These are phyloP conservation scores for Diarsia dahlii DNA, from an alignment of 2,888 invertebrate species.

Conservation along the genomic window DNA sequence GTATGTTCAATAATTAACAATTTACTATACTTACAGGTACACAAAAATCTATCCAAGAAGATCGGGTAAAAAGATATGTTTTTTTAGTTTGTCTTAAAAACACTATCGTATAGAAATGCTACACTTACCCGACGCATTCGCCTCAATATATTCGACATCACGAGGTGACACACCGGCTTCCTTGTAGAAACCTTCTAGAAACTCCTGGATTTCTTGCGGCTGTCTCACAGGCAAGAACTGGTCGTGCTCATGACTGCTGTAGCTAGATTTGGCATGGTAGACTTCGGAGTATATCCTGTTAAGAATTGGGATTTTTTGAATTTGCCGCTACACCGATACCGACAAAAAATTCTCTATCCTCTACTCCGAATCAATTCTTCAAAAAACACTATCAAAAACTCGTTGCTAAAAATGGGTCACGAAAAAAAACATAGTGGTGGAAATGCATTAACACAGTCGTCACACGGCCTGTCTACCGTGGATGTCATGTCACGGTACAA, in stretches of 20 bases:
- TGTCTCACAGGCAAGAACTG: slow-evolving; percentile 64
- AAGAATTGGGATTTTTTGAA: background rate
- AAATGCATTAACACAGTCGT: slow-evolving; percentile 39
- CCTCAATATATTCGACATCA: slow-evolving; percentile 94
- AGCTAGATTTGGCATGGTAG: slow-evolving; percentile 39
- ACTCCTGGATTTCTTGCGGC: slow-evolving; percentile 78
- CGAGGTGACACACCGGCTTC: slow-evolving; percentile 92
- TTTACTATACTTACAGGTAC: no score
- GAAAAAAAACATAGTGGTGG: slow-evolving; percentile 22
- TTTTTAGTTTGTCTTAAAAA: background rate
- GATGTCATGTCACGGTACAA: slow-evolving; percentile 31
- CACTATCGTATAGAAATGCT: background rate
- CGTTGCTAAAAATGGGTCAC: slow-evolving; percentile 16
- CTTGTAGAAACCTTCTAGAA: slow-evolving; percentile 89
- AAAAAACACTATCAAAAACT: slow-evolving; percentile 15
- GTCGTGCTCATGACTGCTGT: slow-evolving; percentile 3
- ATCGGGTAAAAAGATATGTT: background rate
- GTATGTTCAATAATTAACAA: no score
- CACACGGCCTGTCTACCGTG: slow-evolving; percentile 29
- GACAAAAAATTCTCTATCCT: no score
- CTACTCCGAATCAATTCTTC: background rate
- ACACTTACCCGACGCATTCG: slow-evolving; percentile 93
- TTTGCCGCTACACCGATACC: no score
- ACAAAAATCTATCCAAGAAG: no score
- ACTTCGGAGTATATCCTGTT: slow-evolving; percentile 50